Conservation (phyloP, 2,797 vertebrate genomes). For the Margarornis squamiger region DNA sequence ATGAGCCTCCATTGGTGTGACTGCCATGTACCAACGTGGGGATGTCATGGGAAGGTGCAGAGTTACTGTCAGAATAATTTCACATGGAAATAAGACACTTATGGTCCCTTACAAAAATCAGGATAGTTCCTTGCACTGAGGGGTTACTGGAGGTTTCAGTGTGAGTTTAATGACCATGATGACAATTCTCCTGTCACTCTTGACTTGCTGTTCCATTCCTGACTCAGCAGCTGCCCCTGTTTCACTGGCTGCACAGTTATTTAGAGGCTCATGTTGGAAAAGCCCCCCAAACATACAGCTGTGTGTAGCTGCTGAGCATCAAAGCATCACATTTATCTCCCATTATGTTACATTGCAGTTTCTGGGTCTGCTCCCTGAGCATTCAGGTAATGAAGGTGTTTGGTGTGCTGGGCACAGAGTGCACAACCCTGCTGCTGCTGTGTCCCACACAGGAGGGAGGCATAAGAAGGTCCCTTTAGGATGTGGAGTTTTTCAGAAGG, state of each 20-base stretch:
- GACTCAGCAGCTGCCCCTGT: not conserved
- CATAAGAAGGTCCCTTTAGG: not conserved
- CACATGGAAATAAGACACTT: not conserved
- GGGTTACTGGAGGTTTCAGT: not conserved
- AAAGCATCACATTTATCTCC: accelerated
- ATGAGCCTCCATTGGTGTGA: accelerated
- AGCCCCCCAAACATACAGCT: not conserved
- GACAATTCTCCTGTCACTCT: not conserved
- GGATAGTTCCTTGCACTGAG: not conserved
- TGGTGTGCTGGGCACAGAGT: not conserved
- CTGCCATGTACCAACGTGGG: not conserved
- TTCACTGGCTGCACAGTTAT: not conserved
- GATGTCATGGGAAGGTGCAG: not conserved
- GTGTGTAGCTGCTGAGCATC: not conserved
- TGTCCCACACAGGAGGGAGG: accelerated
- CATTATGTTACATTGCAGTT: not conserved
- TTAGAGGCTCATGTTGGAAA: not conserved
- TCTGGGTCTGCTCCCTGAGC: not conserved
- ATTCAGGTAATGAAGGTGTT: not conserved
- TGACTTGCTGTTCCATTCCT: not conserved
- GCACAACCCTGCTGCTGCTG: not conserved
- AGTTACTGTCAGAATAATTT: not conserved
- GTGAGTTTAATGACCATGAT: not conserved
- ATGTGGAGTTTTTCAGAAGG: not conserved
- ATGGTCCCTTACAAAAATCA: not conserved